Evolutionary conservation across 2,797 vertebrate species (phyloP).

Genomic region (Podarcis lilfordi): DNA sequence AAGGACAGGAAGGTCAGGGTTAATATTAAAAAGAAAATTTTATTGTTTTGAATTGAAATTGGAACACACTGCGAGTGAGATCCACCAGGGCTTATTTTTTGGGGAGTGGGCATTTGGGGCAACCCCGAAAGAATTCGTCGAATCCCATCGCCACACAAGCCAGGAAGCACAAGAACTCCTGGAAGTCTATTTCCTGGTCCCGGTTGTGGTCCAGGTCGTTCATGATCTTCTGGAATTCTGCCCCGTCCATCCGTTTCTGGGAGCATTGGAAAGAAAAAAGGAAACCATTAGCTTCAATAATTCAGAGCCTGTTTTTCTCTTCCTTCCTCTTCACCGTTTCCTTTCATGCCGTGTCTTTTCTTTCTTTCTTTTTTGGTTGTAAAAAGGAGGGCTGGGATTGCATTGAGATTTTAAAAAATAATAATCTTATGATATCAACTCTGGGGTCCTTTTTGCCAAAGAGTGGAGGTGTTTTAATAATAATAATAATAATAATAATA

Average conservation of each 20-base stretch:
- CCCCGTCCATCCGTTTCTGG: conserved; percentile 60
- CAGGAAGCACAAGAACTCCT: conserved; percentile 76
- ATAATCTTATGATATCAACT: background rate
- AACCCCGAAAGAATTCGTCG: conserved; percentile 70
- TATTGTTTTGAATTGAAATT: background rate
- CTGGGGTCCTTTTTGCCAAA: background rate
- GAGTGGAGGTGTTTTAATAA: background rate
- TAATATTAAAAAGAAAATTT: background rate
- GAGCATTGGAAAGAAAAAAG: background rate
- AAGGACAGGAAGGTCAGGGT: background rate
- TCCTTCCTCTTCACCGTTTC: background rate
- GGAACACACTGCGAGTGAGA: background rate
- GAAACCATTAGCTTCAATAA: background rate
- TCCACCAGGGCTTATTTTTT: conserved; percentile 42
- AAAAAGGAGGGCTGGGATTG: no score
- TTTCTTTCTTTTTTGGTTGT: background rate
- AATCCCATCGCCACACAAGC: conserved; percentile 73
- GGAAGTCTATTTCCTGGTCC: conserved; percentile 80
- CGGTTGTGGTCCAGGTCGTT: conserved; percentile 75
- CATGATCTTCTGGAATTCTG: conserved; percentile 76
- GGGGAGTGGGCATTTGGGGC: conserved; percentile 53
- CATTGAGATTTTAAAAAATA: no score
- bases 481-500: no score
- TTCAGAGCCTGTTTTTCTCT: background rate
- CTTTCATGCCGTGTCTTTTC: background rate